Evolutionary conservation across 2,113 vertebrate species (phyloP).

Genomic region (Beaufortia kweichowensis): DNA sequence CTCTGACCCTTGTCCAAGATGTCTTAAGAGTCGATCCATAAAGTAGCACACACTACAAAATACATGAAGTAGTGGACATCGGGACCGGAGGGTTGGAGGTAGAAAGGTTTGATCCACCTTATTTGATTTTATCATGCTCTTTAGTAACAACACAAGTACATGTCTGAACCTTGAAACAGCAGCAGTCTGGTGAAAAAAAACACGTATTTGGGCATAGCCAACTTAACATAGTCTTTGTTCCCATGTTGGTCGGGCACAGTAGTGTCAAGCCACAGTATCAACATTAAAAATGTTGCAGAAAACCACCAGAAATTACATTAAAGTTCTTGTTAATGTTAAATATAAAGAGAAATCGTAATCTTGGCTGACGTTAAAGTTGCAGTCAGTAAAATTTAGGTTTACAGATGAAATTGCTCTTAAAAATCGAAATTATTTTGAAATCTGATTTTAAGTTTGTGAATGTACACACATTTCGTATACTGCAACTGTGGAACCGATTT

Average conservation of each 20-base stretch:
- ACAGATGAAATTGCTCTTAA: not conserved
- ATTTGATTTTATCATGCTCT: slow-evolving; percentile 23
- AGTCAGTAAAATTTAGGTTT: slow-evolving; percentile 52
- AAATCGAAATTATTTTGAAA: slow-evolving; percentile 11
- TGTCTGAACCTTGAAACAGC: slow-evolving; percentile 8
- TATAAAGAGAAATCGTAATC: slow-evolving; percentile 2
- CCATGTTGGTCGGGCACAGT: not conserved
- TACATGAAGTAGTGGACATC: not conserved
- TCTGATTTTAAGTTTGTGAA: not conserved
- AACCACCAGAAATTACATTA: not conserved
- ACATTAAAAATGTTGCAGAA: not conserved
- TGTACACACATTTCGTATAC: not conserved
- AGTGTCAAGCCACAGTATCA: not conserved
- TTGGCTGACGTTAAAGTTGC: slow-evolving; percentile 14
- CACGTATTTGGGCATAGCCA: slow-evolving; percentile 8
- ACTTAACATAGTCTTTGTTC: not conserved
- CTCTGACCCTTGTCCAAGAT: slow-evolving; percentile 29
- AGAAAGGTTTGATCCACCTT: slow-evolving; percentile 15
- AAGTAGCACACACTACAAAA: slow-evolving; percentile 38
- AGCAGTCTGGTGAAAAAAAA: slow-evolving; percentile 20
- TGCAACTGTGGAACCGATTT: not conserved
- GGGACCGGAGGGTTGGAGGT: slow-evolving; percentile 29
- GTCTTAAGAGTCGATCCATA: slow-evolving; percentile 30
- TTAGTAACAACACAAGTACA: not conserved
- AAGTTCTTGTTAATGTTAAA: slow-evolving; percentile 1